These are phyloP conservation scores for Daphoenositta chrysoptera DNA, from an alignment of 2,113 vertebrate genomes.

Conservation along the genomic window DNA sequence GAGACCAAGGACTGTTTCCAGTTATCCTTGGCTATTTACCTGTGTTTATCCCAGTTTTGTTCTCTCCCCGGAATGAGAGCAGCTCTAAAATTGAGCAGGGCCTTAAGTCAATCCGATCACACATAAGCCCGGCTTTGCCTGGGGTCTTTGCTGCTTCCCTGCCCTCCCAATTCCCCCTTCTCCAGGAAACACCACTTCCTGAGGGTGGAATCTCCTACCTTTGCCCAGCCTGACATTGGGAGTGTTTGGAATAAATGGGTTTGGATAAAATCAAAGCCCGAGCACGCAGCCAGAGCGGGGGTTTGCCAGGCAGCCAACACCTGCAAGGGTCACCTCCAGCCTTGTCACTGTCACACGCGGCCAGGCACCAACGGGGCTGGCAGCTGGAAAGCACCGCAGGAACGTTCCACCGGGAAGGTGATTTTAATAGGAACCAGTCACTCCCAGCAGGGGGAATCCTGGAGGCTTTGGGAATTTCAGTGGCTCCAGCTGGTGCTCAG, in stretches of 20 bases:
- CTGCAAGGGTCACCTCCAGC: neutral
- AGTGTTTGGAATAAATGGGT: neutral
- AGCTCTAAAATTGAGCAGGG: neutral
- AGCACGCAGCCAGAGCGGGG: neutral
- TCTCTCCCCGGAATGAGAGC: neutral
- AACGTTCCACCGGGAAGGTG: fast-evolving
- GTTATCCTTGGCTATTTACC: neutral
- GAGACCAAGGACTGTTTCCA: neutral
- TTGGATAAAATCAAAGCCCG: neutral
- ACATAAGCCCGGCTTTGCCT: fast-evolving
- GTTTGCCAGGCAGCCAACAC: neutral
- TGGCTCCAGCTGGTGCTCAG: neutral
- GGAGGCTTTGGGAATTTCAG: neutral
- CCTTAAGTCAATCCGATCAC: neutral
- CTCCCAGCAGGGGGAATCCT: neutral
- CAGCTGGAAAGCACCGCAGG: neutral
- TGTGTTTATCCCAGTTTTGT: neutral
- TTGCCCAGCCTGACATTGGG: neutral
- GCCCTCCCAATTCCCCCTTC: neutral
- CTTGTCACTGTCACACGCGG: neutral
- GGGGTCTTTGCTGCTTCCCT: neutral
- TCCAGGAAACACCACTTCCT: neutral
- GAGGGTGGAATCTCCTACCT: neutral
- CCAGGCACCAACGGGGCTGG: neutral
- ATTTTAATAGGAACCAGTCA: neutral